phyloP scores from a whole-genome alignment of 92 coral and sea anemone genomes.

The Siderastrea siderea region DNA sequence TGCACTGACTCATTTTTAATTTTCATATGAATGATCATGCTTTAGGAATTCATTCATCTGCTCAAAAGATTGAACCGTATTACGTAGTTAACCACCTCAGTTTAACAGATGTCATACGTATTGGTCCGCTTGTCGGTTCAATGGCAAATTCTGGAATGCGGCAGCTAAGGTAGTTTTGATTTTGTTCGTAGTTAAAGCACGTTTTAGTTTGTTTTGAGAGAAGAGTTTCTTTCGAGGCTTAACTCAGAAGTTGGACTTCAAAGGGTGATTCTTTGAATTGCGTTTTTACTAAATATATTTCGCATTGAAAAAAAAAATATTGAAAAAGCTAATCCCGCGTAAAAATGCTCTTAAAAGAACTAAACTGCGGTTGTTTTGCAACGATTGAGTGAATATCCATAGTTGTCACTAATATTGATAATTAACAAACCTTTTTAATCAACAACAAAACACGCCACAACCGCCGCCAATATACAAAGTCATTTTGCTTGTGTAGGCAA shows the following conservation, averaged over 20 bases:
- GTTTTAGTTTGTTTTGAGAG: slow-evolving; percentile 10
- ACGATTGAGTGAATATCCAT: not conserved
- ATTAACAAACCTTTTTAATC: not conserved
- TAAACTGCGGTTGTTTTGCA: not conserved
- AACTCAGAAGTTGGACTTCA: not conserved
- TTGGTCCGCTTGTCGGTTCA: not conserved
- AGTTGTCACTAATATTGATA: not conserved
- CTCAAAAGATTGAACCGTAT: not conserved
- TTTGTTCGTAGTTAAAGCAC: not conserved
- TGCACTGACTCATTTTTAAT: not conserved
- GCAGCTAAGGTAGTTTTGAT: not conserved
- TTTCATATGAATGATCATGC: not conserved
- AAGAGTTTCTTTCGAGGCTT: not conserved
- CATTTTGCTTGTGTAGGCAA: not conserved
- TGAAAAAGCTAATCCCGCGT: not conserved
- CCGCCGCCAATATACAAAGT: not conserved
- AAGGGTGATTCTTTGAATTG: not conserved
- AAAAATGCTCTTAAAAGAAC: not conserved
- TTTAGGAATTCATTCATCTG: not conserved
- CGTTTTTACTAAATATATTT: not conserved
- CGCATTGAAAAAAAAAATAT: no score
- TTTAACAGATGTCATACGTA: not conserved
- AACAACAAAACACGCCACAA: not conserved
- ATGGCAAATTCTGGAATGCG: slow-evolving; percentile 7
- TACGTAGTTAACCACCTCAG: not conserved